Percentiles rank a stretch among this genome's conserved stretches.
Conservation (phyloP, 2,888 invertebrate species). For the Rutpela maculata region DNA sequence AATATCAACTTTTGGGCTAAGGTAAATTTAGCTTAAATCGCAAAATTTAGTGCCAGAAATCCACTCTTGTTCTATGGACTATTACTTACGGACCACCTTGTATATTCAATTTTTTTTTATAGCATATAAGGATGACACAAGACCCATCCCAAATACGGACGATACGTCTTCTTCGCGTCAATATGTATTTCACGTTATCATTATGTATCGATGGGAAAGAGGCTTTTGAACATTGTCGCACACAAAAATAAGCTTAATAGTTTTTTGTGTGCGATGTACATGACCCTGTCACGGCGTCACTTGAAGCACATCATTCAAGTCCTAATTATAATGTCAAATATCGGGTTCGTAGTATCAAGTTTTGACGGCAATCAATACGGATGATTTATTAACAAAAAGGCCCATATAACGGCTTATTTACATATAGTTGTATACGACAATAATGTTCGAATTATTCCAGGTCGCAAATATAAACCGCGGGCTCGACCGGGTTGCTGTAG, state of each 20-base stretch:
- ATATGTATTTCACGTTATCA: neutral
- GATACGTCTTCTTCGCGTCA: neutral
- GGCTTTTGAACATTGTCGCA: neutral
- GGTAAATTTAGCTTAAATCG: too few species aligned
- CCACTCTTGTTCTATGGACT: too few species aligned
- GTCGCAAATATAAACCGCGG: neutral
- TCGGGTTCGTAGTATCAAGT: conserved; percentile 19
- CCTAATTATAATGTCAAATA: conserved; percentile 28
- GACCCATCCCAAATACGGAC: neutral
- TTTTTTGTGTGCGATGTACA: conserved; percentile 12
- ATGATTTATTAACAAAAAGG: conserved; percentile 29
- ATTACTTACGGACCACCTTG: too few species aligned
- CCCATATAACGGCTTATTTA: conserved; percentile 16
- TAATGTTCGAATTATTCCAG: conserved; percentile 7
- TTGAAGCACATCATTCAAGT: conserved; percentile 7
- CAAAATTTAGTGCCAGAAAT: too few species aligned
- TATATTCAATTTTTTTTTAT: too few species aligned
- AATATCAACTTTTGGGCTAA: too few species aligned
- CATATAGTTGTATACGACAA: conserved; percentile 14
- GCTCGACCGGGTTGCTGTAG: neutral
- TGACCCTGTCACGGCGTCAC: conserved; percentile 11
- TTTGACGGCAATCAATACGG: conserved; percentile 28
- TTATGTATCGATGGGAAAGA: neutral
- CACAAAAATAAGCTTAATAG: neutral
- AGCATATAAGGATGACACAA: too few species aligned